These are phyloP conservation scores for Tryphoninae sp. DNA, from an alignment of 2,888 invertebrate species.

Conservation along the genomic window DNA sequence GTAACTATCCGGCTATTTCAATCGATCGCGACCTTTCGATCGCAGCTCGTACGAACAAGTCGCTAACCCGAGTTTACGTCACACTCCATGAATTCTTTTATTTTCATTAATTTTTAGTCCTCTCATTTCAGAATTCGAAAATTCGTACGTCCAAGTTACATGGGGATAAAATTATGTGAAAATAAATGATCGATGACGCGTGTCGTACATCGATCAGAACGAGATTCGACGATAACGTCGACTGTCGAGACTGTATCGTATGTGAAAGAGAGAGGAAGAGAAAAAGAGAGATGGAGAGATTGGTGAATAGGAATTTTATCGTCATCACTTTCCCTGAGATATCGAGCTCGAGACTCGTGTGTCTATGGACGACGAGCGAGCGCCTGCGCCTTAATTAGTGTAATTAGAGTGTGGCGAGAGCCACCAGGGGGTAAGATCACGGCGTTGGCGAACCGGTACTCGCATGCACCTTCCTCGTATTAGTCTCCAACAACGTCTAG, in stretches of 20 bases:
- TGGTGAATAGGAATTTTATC: conserved; percentile 45
- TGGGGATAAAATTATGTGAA: background rate
- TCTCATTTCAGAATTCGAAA: background rate
- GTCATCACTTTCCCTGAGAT: conserved; percentile 48
- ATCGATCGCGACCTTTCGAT: background rate
- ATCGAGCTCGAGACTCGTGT: conserved; percentile 39
- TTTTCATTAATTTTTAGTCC: background rate
- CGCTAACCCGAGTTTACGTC: background rate
- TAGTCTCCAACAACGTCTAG: conserved; percentile 12
- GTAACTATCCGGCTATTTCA: background rate
- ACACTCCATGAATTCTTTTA: background rate
- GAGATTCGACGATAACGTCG: conserved; percentile 38
- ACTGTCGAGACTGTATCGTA: conserved; percentile 2
- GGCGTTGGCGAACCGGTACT: conserved; percentile 63
- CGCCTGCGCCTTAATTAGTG: conserved; percentile 57
- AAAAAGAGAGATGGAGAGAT: conserved; percentile 11
- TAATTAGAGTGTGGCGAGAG: conserved; percentile 61
- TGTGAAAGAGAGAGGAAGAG: background rate
- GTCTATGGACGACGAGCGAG: conserved; percentile 26
- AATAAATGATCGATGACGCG: conserved; percentile 35
- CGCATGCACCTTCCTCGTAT: conserved; percentile 30
- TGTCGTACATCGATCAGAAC: background rate
- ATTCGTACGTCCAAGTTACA: too few species aligned
- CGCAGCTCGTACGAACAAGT: background rate
- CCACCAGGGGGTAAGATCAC: conserved; percentile 60